phyloP scores from a whole-genome alignment of 2,888 invertebrate species.

The Odontocolon sp. region DNA sequence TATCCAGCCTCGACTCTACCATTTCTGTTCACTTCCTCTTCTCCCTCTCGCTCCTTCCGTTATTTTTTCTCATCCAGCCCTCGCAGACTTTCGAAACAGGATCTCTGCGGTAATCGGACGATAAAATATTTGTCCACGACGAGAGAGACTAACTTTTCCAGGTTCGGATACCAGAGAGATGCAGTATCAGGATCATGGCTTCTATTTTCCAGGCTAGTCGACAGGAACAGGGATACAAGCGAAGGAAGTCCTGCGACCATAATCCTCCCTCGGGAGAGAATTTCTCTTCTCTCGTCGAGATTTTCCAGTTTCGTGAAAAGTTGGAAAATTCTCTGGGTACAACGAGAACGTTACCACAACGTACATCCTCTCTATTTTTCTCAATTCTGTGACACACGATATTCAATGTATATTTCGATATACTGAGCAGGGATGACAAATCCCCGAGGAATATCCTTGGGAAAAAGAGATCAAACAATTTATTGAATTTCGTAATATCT shows the following conservation, averaged over 20 bases:
- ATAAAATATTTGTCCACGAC: conserved; percentile 42
- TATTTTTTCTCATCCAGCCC: not conserved
- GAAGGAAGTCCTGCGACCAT: not conserved
- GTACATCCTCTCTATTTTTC: conserved; percentile 24
- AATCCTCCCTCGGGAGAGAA: conserved; percentile 32
- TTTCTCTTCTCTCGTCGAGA: not conserved
- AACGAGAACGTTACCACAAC: not conserved
- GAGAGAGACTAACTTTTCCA: not conserved
- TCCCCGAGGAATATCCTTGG: not conserved
- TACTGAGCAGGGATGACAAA: conserved; percentile 4
- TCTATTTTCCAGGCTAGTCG: not conserved
- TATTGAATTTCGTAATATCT: conserved; percentile 3
- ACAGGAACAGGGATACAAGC: not conserved
- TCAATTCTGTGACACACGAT: conserved; percentile 38
- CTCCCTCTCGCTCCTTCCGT: not conserved
- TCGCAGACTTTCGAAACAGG: not conserved
- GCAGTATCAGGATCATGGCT: not conserved
- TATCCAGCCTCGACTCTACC: conserved; percentile 2
- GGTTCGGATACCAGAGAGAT: not conserved
- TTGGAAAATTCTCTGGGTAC: conserved; percentile 9
- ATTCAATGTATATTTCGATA: conserved; percentile 33
- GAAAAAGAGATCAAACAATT: conserved; percentile 13
- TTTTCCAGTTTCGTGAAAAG: conserved; percentile 24
- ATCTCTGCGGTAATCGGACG: conserved; percentile 24
- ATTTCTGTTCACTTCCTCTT: not conserved